Conservation (phyloP, 2,888 invertebrate genomes). For the Punctoribates punctum region DNA sequence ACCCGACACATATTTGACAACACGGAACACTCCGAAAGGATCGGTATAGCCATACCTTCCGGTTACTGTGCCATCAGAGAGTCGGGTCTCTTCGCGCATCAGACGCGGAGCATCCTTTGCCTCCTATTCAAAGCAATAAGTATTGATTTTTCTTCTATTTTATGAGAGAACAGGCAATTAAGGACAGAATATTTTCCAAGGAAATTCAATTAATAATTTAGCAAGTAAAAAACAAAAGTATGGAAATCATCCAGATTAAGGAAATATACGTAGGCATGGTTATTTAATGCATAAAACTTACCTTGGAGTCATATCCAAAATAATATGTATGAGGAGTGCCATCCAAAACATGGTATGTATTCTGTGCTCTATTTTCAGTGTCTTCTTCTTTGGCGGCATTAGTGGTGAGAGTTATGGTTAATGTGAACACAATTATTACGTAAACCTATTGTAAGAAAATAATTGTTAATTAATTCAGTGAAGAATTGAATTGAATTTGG, state of each 20-base stretch:
- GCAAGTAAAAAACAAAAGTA: too few species aligned
- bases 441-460: background rate
- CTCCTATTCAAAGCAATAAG: background rate
- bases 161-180: background rate
- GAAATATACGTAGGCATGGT: background rate
- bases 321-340: constrained; percentile 33
- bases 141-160: background rate
- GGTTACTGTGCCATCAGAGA: constrained; percentile 42
- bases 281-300: background rate
- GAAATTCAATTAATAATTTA: too few species aligned
- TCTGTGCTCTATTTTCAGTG: constrained; percentile 17
- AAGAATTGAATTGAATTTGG: background rate
- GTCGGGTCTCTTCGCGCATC: constrained; percentile 42
- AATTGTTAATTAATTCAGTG: background rate
- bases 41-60: constrained; percentile 45
- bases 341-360: constrained; percentile 12
- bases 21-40: constrained; percentile 41
- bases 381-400: constrained; percentile 19
- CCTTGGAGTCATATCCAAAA: constrained; percentile 40
- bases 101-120: constrained; percentile 36
- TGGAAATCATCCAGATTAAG: too few species aligned
- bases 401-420: background rate
- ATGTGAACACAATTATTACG: constrained; percentile 11
- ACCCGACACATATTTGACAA: constrained; percentile 42
- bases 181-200: background rate